Evolutionary conservation across 2,113 vertebrate species (phyloP).

Genomic region (Datnioides undecimradiatus): DNA sequence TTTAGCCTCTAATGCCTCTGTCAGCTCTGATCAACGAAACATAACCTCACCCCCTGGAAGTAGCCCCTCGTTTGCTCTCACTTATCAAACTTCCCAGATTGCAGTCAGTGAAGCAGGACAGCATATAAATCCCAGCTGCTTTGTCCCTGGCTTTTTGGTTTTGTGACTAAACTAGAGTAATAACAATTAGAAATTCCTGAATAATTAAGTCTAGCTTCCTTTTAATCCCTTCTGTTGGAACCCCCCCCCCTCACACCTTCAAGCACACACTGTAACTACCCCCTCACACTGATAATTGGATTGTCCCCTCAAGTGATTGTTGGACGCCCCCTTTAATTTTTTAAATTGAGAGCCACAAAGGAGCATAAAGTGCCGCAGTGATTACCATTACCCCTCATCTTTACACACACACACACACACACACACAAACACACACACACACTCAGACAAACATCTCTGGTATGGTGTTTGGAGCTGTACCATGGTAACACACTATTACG

Average conservation of each 20-base stretch:
- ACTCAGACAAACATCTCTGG: conserved; percentile 19
- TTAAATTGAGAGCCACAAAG: conserved; percentile 57
- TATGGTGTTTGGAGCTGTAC: conserved; percentile 13
- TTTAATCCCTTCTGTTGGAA: conserved; percentile 36
- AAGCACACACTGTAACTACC: conserved; percentile 25
- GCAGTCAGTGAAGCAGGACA: conserved; percentile 15
- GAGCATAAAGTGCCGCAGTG: conserved; percentile 48
- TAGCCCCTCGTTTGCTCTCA: conserved; percentile 27
- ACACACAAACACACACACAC: conserved; percentile 7
- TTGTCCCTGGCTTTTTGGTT: conserved; percentile 9
- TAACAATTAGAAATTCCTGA: conserved; percentile 41
- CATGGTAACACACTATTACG: conserved; percentile 43
- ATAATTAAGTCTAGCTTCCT: conserved; percentile 31
- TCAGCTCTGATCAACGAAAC: conserved; percentile 28
- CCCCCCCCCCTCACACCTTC: conserved; percentile 21
- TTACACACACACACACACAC: conserved; percentile 12
- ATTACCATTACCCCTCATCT: conserved; percentile 51
- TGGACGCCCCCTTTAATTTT: conserved; percentile 53
- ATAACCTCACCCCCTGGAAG: conserved; percentile 7
- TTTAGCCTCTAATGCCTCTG: conserved; percentile 17
- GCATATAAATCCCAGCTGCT: conserved; percentile 32
- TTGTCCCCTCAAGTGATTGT: conserved; percentile 50
- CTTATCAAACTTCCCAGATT: conserved; percentile 31
- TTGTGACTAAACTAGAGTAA: conserved; percentile 16
- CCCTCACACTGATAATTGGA: conserved; percentile 55